Percentiles rank a stretch among this genome's conserved stretches.
These are phyloP conservation scores for Rhabdornis inornatus DNA, from an alignment of 2,113 vertebrate genomes.

Conservation along the genomic window DNA sequence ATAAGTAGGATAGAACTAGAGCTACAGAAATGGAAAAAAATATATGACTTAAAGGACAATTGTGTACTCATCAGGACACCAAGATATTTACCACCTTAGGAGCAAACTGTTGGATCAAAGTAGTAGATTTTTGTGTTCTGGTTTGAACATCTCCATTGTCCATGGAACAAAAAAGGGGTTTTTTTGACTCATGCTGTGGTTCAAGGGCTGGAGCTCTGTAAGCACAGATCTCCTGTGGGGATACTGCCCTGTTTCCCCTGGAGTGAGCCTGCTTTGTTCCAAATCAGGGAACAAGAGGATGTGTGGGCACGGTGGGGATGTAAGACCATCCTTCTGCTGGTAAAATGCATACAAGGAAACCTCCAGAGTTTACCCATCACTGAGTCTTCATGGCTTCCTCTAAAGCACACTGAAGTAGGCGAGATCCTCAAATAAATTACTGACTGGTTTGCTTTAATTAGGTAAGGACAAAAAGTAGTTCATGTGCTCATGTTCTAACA, in stretches of 20 bases:
- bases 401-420: neutral
- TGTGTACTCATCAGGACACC: neutral
- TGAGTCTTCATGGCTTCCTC: neutral
- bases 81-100: neutral
- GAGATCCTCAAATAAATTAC: neutral
- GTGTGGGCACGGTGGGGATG: fast-evolving
- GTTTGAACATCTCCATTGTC: neutral
- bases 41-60: neutral
- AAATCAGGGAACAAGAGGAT: fast-evolving
- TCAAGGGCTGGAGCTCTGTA: neutral
- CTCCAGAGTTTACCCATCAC: neutral
- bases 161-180: fast-evolving
- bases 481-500: neutral
- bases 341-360: neutral
- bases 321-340: neutral
- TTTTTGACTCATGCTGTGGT: fast-evolving
- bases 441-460: neutral
- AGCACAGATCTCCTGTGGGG: neutral
- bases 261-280: neutral
- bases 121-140: neutral
- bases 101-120: neutral
- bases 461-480: neutral
- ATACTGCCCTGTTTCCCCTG: neutral
- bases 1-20: neutral
- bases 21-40: neutral